A percentile compares a stretch with the other conserved stretches of the same genome.
Conservation (phyloP, 2,888 invertebrate species). For the Cryptocephalus primarius region DNA sequence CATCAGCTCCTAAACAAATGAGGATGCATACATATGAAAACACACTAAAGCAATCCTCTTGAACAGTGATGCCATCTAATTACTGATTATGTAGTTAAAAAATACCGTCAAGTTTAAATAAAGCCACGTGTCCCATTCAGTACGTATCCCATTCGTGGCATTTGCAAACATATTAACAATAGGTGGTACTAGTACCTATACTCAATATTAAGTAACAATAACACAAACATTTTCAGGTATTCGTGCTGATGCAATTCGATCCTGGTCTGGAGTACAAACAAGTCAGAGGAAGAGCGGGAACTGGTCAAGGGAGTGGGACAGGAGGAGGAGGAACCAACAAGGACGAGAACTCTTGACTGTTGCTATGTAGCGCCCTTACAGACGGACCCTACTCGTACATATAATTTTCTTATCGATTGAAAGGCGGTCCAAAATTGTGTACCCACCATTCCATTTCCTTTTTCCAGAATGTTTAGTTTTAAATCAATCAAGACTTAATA, state of each 20-base stretch:
- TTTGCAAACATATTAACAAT: too few species aligned
- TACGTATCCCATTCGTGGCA: too few species aligned
- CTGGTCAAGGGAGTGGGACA: slow-evolving; percentile 46
- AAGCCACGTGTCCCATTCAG: too few species aligned
- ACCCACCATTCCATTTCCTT: slow-evolving; percentile 28
- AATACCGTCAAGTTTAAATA: too few species aligned
- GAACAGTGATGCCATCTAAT: too few species aligned
- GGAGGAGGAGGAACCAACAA: slow-evolving; percentile 62
- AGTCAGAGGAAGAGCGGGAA: slow-evolving; percentile 46
- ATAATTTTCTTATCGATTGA: slow-evolving; percentile 28
- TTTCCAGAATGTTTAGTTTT: slow-evolving; percentile 14
- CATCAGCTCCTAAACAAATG: too few species aligned
- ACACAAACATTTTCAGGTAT: slow-evolving; percentile 53
- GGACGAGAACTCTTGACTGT: slow-evolving; percentile 96
- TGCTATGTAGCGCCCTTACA: slow-evolving; percentile 98
- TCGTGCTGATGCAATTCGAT: slow-evolving; percentile 98
- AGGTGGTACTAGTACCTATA: too few species aligned
- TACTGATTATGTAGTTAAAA: too few species aligned
- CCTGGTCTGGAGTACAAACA: slow-evolving; percentile 95
- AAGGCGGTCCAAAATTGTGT: slow-evolving; percentile 7
- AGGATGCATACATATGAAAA: too few species aligned
- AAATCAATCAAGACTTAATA: slow-evolving; percentile 3
- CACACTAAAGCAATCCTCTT: too few species aligned
- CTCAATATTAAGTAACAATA: too few species aligned
- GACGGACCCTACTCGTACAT: slow-evolving; percentile 95